phyloP scores from a whole-genome alignment of 2,113 vertebrate species.

The Balaeniceps rex region DNA sequence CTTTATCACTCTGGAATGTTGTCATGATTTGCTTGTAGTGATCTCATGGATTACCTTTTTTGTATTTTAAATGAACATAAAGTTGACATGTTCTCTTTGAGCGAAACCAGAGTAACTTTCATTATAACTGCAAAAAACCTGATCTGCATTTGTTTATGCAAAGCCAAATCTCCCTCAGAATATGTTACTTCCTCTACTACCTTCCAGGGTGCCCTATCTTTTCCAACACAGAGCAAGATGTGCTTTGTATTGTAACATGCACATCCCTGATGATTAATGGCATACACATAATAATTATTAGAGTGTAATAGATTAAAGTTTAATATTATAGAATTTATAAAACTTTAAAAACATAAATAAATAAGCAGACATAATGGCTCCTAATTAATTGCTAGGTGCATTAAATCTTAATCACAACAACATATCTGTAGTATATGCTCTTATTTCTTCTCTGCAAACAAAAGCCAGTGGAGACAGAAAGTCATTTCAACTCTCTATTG shows the following conservation, averaged over 20 bases:
- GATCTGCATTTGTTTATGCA: neutral
- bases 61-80: neutral
- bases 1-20: neutral
- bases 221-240: neutral
- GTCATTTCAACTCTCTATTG: neutral
- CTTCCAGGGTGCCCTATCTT: neutral
- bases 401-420: neutral
- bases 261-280: neutral
- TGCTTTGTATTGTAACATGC: neutral
- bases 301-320: neutral
- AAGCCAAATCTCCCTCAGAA: neutral
- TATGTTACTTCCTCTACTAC: neutral
- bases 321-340: neutral
- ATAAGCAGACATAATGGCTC: neutral
- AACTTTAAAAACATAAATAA: neutral
- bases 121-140: neutral
- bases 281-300: neutral
- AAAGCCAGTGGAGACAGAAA: neutral
- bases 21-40: neutral
- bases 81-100: neutral
- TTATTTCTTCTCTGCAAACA: neutral
- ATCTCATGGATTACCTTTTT: neutral
- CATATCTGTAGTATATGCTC: neutral
- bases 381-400: neutral
- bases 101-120: neutral